Base-by-base conservation (phyloP, 2,797 vertebrate species). In the Poecilia picta region DNA sequence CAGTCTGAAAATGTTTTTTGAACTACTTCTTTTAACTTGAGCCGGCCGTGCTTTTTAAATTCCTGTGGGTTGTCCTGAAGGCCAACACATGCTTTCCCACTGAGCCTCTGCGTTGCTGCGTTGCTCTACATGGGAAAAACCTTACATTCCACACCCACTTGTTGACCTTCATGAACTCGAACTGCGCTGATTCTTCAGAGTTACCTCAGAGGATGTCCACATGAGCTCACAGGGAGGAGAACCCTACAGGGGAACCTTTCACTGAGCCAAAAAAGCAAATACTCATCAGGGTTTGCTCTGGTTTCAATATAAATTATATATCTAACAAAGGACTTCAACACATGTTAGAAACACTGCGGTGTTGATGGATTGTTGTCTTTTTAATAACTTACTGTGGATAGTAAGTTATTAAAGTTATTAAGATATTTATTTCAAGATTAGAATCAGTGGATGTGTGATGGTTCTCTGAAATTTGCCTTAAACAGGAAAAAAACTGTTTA, bases 131-230 rank as follows among this genome's bases (percentile, higher is more conserved):
- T 95, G 93, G 91, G 94, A 95, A 95, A 93, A 83, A 73, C 64
- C 82, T 88, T 39, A 41, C 83, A 91, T 91, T 92, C 91, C 92
- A 89, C 93, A 93, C 90, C 91, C 92, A 92, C 89, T 91, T 92
- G 92, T 80, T 91, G 93, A 94, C 94, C 94, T 87, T 57, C 39
- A 33, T 85, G 91, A 95, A 91, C 93, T 86, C 84, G 87, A 80
- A 39, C 62, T 62, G 71, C 59, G 81, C 83, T 62, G 80, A 89
- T 79, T 90, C 83, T 79, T 93, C 81, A 0, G 51, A 3, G 85
- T 81, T 83, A 87, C 88, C 87, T 90, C 85, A 92, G 78, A 87
- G 83, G 90, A 93, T 41, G 88, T 92, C 85, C 86, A 77, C 73
- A 15, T 28, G n/a, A 82, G 75, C 86, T 90, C 84, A 81, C 79